Evolutionary conservation across 2,888 invertebrate species (phyloP).

Genomic region (Philhelius pedissequus): DNA sequence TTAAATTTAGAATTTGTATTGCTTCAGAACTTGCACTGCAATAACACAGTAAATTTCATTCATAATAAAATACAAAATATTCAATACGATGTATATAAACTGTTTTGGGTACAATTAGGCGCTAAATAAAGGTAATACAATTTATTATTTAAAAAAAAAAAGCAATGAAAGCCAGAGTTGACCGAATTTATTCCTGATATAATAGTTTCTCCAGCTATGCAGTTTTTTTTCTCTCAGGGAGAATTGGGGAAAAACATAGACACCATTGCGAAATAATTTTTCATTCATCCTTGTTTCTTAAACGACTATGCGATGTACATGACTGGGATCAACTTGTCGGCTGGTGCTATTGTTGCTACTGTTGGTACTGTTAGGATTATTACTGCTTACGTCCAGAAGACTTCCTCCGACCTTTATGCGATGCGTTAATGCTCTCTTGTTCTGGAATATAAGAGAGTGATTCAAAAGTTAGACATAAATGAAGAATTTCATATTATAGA

Average conservation of each 20-base stretch:
- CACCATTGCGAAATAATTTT: slow-evolving; percentile 49
- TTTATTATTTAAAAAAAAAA: slow-evolving; percentile 19
- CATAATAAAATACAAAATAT: slow-evolving; percentile 47
- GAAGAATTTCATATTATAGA: fast-evolving
- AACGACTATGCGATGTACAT: slow-evolving; percentile 77
- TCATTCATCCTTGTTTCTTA: slow-evolving; percentile 47
- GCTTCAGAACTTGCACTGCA: slow-evolving; percentile 43
- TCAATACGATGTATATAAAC: slow-evolving; percentile 32
- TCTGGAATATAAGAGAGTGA: slow-evolving; percentile 70
- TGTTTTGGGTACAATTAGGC: slow-evolving; percentile 31
- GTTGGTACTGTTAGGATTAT: slow-evolving; percentile 58
- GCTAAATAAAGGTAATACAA: slow-evolving; percentile 46
- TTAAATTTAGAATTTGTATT: slow-evolving; percentile 59
- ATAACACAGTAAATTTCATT: slow-evolving; percentile 41
- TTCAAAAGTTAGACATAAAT: neutral
- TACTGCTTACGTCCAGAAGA: slow-evolving; percentile 69
- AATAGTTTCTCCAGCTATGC: neutral
- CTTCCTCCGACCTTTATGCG: slow-evolving; percentile 73
- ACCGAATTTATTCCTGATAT: slow-evolving; percentile 18
- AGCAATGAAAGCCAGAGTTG: slow-evolving; percentile 22
- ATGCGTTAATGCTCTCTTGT: slow-evolving; percentile 75
- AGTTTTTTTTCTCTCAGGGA: neutral
- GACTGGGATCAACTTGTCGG: slow-evolving; percentile 75
- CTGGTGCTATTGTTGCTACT: slow-evolving; percentile 69
- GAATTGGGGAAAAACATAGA: slow-evolving; percentile 25